Evolutionary conservation across 2,888 invertebrate genomes (phyloP).

Genomic region (Cloeon dipterum): DNA sequence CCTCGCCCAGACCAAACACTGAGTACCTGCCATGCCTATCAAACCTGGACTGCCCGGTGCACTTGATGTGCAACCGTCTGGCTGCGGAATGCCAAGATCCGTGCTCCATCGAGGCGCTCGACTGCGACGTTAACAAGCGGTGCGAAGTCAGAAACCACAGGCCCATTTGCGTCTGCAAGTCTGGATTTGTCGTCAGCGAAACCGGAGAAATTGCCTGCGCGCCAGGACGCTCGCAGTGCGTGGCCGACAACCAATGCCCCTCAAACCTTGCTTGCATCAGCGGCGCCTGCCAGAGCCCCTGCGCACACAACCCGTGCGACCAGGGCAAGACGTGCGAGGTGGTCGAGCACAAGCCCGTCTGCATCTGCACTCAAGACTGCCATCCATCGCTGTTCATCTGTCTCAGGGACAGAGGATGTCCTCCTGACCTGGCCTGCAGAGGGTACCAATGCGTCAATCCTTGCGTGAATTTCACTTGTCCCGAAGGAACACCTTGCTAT

Average conservation of each 20-base stretch:
- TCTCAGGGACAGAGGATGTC: slow-evolving; percentile 72
- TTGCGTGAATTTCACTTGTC: slow-evolving; percentile 65
- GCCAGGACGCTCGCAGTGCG: slow-evolving; percentile 55
- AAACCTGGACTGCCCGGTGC: slow-evolving; percentile 48
- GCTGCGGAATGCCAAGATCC: slow-evolving; percentile 60
- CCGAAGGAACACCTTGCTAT: slow-evolving; percentile 66
- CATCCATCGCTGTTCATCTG: slow-evolving; percentile 62
- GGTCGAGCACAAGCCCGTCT: slow-evolving; percentile 63
- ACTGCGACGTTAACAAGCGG: slow-evolving; percentile 64
- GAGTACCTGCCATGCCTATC: slow-evolving; percentile 33
- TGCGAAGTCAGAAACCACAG: slow-evolving; percentile 71
- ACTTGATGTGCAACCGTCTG: slow-evolving; percentile 42
- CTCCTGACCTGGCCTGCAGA: slow-evolving; percentile 60
- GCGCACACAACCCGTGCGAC: slow-evolving; percentile 38
- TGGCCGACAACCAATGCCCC: slow-evolving; percentile 51
- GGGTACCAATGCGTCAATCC: slow-evolving; percentile 81
- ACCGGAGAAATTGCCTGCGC: slow-evolving; percentile 70
- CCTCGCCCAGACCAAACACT: slow-evolving; percentile 29
- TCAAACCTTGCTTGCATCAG: slow-evolving; percentile 66
- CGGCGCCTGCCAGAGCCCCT: slow-evolving; percentile 70
- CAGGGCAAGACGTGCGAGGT: slow-evolving; percentile 71
- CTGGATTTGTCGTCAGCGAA: slow-evolving; percentile 71
- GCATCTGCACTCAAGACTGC: slow-evolving; percentile 72
- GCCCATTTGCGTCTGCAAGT: slow-evolving; percentile 71
- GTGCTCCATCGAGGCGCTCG: slow-evolving; percentile 45